Percentiles rank a stretch among this genome's conserved stretches.
Conservation (phyloP, 2,797 vertebrate species). For the Sparidentex hasta region DNA sequence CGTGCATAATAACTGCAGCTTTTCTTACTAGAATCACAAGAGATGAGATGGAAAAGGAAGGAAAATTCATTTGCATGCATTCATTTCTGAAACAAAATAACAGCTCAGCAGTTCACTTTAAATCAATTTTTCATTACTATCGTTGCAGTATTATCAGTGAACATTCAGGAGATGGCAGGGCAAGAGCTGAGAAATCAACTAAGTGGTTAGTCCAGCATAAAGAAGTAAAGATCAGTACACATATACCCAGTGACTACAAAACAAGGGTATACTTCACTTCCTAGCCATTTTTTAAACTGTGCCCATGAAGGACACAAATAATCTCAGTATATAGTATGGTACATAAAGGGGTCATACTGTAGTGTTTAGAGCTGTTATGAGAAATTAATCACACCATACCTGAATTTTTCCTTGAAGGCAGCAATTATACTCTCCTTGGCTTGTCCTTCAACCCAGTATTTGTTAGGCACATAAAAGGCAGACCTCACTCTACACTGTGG, state of each 20-base stretch:
- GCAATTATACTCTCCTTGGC: slow-evolving; percentile 88
- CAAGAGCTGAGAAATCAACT: neutral
- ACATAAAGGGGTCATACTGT: neutral
- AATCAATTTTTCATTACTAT: neutral
- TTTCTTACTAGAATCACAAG: slow-evolving; percentile 84
- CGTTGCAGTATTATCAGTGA: too few relatives aligned
- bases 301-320: neutral
- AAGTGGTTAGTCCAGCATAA: neutral
- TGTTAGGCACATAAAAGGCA: slow-evolving; percentile 91
- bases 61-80: neutral
- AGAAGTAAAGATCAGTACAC: neutral
- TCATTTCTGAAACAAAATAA: neutral
- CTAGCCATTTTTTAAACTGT: neutral
- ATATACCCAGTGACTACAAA: neutral
- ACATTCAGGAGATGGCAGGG: neutral
- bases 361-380: too few relatives aligned
- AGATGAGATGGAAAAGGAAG: neutral
- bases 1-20: slow-evolving; percentile 87
- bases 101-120: neutral
- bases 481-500: slow-evolving; percentile 92
- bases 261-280: neutral
- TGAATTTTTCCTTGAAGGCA: slow-evolving; percentile 88
- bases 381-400: slow-evolving; percentile 76
- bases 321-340: too few relatives aligned
- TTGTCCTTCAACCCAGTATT: slow-evolving; percentile 89